Evolutionary conservation across 2,797 vertebrate species (phyloP), one percentile per base, ranked within the genome.

Genomic region (Schizopygopsis pylzovi): DNA sequence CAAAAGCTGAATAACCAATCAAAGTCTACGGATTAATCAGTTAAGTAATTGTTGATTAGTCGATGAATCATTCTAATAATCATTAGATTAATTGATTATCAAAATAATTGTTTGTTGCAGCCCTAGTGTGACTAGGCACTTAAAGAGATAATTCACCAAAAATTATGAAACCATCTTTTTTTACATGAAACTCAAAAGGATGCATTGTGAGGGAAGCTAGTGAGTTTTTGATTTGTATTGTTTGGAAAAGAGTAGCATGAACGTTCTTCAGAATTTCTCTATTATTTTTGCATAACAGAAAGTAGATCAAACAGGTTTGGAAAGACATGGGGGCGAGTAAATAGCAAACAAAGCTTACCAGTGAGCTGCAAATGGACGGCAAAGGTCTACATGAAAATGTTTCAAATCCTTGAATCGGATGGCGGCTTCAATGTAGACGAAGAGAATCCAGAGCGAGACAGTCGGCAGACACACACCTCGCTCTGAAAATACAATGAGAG

Each of bases 321-420:
- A 79, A 45, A 2, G 9, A 79, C 4, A 67, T n/a, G 28, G 20
- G 6, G 10, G 11, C 11, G 22, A 56, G 11, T 7, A 15, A 37
- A 33, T 22, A 3, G 37, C 10, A 1, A 73, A 25, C 0, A 0
- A 43, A 16, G 90, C 94, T 96, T 91, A 99, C 98, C 98, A 99
- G 91, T 99, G 98, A 92, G 98, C 98, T 89, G 98, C 98, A 91
- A 99, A 99, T 0, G 98, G 98, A 90, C 98, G 97, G 95, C 98
- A 99, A 84, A 99, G 95, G 92, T 99, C 98, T 83, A 99, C 98
- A 0, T 99, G 98, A 93, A 99, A 99, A 92, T 99, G 99, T 94
- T 99, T 99, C 93, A 99, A 94, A 93, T 99, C 98, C 96, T 99
- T 99, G 95, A 99, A 99, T 90, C 98, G 96, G 95, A 99, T 97